Base-by-base conservation (phyloP, 2,113 vertebrate genomes). In the Pygoscelis adeliae region DNA sequence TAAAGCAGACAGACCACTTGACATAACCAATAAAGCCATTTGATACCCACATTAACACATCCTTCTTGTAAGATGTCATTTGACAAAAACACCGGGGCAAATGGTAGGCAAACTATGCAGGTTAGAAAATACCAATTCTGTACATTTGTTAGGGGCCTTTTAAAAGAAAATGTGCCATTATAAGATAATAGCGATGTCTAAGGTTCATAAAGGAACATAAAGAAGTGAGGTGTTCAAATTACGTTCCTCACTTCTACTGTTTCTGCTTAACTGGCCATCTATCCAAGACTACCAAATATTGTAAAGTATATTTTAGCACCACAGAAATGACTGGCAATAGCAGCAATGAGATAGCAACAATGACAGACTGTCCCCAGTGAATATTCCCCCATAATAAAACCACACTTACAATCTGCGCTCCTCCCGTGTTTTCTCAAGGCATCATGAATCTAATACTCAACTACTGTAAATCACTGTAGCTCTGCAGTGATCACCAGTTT, bases 171-270 rank as follows among this genome's bases (percentile, higher is more conserved):
- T 83, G 74, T 66, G 71, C 74, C 84, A 44, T 93, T 91, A 80
- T 44, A 46, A 83, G 78, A 73, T 74, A 94, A 97, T 90, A 86
- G 78, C 78, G 90, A 46, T 70, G 66, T 84, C 56, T 94, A 94
- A 94, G 95, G 84, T 95, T 97, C 89, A 91, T 91, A 94, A 95
- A 96, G 87, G 89, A 95, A 46, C 91, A 94, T 96, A 85, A 97
- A 91, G 66, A 91, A 95, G 70, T 85, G 84, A 96, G 73, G 87
- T 85, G 82, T 36, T 83, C 91, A 81, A 86, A 94, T 93, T 50
- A 78, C 16, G 18, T 70, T 85, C 74, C 84, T 95, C 79, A 71
- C 78, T 83, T 62, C 74, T 50, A 59, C 59, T 59, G 29, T 96
- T 96, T 90, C 95, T 93, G 91, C 91, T 96, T 94, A 95, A 72